Evolutionary conservation across 2,797 vertebrate genomes (phyloP), one percentile per base, ranked within the genome.

Genomic region (Eleutherodactylus coqui): DNA sequence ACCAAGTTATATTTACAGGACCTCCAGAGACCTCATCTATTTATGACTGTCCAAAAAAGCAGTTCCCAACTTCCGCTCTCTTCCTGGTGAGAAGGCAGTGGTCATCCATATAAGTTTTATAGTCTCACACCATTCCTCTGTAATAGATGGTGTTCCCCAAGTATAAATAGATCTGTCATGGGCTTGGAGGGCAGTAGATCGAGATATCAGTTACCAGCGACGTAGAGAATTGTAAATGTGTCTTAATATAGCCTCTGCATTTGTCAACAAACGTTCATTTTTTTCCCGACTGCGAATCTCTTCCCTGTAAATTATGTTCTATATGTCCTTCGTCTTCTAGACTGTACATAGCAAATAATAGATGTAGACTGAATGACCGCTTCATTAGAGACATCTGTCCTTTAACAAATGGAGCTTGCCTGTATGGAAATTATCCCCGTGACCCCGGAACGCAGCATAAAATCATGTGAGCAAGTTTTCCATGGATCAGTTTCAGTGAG

Each of bases 171-270:
- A 36, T 16, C 51, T 75, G 60, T 82, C 51, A 43, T 58, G 79
- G 43, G 29, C 67, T 76, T 45, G 32, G 41, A 64, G 51, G 53
- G 45, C 72, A 53, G n/a, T 79, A 36, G 45, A 69, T 62, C 51
- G 60, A 29, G 58, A 53, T 76, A 82, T 86, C 85, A 82, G 45
- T 86, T 82, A 69, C 70, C 72, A 64, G 55, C 79, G 76, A 86
- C 82, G 85, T 86, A 86, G 82, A 86, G 82, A 76, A 86, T 82
- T 82, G 85, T 86, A 47, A 83, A 82, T 47, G 85, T 55, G 27
- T 49, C 73, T 60, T 49, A 36, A 86, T 80, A 81, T 81, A 87
- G 76, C 36, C 11, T 14, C n/a, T 43, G 85, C 75, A 43, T 64
- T 75, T 49, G 55, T 58, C 81, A 87, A 62, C 53, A 55, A 72